Base-by-base conservation (phyloP, 1,140 invertebrate genomes). In the Solen grandis region DNA sequence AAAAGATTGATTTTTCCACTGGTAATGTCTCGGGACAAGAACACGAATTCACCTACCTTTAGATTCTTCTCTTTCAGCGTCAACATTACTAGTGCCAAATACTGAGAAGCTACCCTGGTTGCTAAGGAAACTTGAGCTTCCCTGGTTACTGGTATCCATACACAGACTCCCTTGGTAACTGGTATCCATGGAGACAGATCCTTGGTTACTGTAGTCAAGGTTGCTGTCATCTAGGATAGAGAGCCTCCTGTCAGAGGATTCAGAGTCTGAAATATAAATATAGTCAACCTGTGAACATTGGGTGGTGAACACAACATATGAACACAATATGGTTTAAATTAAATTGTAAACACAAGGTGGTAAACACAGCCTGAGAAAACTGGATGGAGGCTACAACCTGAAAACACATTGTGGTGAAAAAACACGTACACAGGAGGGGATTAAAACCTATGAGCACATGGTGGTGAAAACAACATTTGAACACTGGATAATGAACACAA, bases 121-220 rank as follows among this genome's bases (percentile, higher is more conserved):
- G 52, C 63, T 78, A 36, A 33, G 38, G 4, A 65, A 38, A 69
- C 75, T 78, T n/a, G 35, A 19, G n/a, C 38, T 66, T 46, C 69
- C 75, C 41, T 63, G 52, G 60, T 68, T 73, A 50, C 75, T 78
- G 54, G 75, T 78, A 68, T 78, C 75, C 75, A 78, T 69, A 52
- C 63, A 78, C 27, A 63, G 22, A 69, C 75, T 78, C 46, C 41
- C 75, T 59, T 57, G 35, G 36, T 60, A 68, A 60, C 75, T 78
- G 65, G 54, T 69, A 65, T 78, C 41, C 41, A 46, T 19, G 19
- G 41, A 46, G 8, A 19, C 41, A 46, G 41, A 46, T 8, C 19
- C 75, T 57, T 38, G 65, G 75, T 59, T 41, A 69, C 75, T 78
- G 35, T 41, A 52, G 36, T 69, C 62, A 8, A 68, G 52, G 27